Evolutionary conservation across 2,113 vertebrate genomes (phyloP).

Genomic region (Crotalus viridis): DNA sequence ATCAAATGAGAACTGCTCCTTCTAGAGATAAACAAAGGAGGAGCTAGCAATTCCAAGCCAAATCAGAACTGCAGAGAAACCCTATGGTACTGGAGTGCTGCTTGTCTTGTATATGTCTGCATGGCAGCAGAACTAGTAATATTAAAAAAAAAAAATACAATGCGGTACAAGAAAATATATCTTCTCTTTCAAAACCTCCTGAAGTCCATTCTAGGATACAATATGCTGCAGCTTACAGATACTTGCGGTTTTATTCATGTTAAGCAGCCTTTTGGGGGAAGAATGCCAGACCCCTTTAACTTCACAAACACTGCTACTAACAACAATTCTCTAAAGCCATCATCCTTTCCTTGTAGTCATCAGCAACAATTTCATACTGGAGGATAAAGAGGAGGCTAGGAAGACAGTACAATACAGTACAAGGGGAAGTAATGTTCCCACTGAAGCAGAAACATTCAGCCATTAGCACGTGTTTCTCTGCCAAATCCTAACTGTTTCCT

Average conservation of each 20-base stretch:
- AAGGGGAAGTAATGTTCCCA: not conserved
- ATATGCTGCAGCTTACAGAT: not conserved
- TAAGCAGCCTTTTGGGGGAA: not conserved
- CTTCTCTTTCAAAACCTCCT: not conserved
- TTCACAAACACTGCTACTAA: not conserved
- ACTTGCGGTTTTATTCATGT: not conserved
- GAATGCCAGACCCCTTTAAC: not conserved
- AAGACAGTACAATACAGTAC: not conserved
- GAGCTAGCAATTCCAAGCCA: not conserved
- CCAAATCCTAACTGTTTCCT: not conserved
- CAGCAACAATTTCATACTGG: not conserved
- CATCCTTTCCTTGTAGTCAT: not conserved
- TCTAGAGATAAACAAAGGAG: constrained; percentile 15
- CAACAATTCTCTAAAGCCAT: not conserved
- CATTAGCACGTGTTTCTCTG: not conserved
- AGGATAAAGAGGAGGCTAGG: not conserved
- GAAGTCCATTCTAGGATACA: not conserved
- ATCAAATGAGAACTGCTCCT: not conserved
- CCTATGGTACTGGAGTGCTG: constrained; percentile 16
- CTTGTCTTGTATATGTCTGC: constrained; percentile 37
- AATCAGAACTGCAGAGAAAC: constrained; percentile 6
- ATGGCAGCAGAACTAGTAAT: not conserved
- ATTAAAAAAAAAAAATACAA: constrained; percentile 24
- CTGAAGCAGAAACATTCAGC: not conserved
- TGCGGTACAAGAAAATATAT: constrained; percentile 15